Percentiles rank a stretch among this genome's conserved stretches.
Conservation (phyloP, 2,888 invertebrate genomes). For the Isotomurus palustris region DNA sequence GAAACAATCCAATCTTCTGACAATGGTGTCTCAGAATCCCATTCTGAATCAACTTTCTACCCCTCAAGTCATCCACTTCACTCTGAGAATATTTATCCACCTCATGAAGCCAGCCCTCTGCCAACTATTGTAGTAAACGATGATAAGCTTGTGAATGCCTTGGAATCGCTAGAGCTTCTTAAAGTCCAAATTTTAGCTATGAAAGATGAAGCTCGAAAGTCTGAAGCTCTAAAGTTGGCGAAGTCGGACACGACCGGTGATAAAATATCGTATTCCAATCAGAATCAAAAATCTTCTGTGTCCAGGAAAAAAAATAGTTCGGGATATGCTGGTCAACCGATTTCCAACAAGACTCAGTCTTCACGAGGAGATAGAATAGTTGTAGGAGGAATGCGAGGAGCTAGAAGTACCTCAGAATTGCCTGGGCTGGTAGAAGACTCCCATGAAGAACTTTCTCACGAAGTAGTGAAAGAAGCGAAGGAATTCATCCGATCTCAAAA, state of each 20-base stretch:
- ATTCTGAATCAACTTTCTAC: slow-evolving; percentile 21
- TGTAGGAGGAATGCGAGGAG: not conserved
- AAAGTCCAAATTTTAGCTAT: slow-evolving; percentile 40
- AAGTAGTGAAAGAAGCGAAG: slow-evolving; percentile 38
- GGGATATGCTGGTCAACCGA: no score
- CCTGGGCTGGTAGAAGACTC: slow-evolving; percentile 1
- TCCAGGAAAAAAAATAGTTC: no score
- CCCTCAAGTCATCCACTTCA: slow-evolving; percentile 12
- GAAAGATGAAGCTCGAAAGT: slow-evolving; percentile 14
- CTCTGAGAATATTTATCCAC: no score
- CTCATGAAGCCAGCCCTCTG: not conserved
- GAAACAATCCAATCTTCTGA: slow-evolving; percentile 23
- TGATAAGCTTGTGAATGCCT: slow-evolving; percentile 20
- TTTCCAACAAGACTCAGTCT: no score
- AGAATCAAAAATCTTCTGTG: no score
- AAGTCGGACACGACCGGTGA: not conserved
- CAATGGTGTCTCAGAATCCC: slow-evolving; percentile 14
- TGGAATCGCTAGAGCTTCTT: slow-evolving; percentile 36
- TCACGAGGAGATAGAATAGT: no score
- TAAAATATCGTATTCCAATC: not conserved
- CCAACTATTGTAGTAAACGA: not conserved
- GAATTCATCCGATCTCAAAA: slow-evolving; percentile 42
- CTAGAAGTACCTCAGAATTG: slow-evolving; percentile 13
- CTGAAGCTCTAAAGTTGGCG: not conserved
- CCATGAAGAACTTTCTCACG: slow-evolving; percentile 23